These are phyloP conservation scores for Liasis olivaceus DNA, from an alignment of 2,797 vertebrate species.

Conservation along the genomic window DNA sequence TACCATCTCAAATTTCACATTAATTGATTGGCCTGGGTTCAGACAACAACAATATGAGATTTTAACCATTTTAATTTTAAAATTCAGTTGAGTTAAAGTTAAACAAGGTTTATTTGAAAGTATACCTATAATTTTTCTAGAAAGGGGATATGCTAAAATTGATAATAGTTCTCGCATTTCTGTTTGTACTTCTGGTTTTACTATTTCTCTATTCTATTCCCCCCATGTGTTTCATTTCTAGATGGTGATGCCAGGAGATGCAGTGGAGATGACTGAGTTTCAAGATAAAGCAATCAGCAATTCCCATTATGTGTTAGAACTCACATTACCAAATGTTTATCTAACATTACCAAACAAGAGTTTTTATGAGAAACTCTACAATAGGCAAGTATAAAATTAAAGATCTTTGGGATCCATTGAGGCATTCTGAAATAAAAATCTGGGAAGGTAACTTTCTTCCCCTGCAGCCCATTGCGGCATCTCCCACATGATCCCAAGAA, in stretches of 20 bases:
- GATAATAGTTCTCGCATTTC: neutral
- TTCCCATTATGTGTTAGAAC: constrained; percentile 92
- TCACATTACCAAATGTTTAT: constrained; percentile 88
- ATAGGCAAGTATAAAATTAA: constrained; percentile 80
- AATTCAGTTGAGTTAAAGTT: neutral
- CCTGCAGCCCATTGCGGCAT: neutral
- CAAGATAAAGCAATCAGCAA: constrained; percentile 96
- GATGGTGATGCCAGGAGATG: constrained; percentile 98
- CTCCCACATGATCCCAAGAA: neutral
- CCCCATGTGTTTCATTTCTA: constrained; percentile 60
- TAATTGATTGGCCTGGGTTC: neutral
- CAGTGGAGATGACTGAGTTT: constrained; percentile 94
- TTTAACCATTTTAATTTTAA: neutral
- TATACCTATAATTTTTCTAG: neutral
- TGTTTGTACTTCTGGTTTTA: neutral
- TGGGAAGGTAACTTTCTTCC: neutral
- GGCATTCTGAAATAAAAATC: neutral
- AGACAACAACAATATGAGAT: neutral
- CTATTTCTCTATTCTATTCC: neutral
- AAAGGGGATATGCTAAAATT: neutral
- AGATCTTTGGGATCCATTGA: neutral
- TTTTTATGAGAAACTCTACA: constrained; percentile 98
- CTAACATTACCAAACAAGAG: constrained; percentile 86
- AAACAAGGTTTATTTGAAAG: neutral
- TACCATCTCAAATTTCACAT: neutral